Evolutionary conservation across 2,888 invertebrate genomes (phyloP).

Genomic region (Malacosoma neustria): DNA sequence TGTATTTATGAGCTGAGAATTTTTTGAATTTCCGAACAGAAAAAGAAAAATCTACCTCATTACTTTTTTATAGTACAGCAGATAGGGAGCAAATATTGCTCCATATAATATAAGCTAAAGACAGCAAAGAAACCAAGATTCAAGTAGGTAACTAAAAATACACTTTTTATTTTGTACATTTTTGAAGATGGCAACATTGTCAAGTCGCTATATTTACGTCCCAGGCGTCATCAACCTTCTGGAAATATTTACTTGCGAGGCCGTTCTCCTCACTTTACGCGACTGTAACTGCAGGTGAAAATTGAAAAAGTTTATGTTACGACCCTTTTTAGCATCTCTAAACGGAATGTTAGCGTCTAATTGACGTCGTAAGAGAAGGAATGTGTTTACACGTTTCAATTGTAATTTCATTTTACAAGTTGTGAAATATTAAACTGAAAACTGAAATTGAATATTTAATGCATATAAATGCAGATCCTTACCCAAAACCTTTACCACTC

Average conservation of each 20-base stretch:
- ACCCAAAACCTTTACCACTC: too few relatives aligned
- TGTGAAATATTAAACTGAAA: background rate
- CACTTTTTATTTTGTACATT: too few relatives aligned
- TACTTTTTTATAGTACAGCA: too few relatives aligned
- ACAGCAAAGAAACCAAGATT: too few relatives aligned
- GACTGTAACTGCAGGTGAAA: constrained; percentile 66
- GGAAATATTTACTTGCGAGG: constrained; percentile 52
- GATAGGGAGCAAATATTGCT: too few relatives aligned
- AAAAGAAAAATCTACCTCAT: too few relatives aligned
- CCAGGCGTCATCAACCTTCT: constrained; percentile 56
- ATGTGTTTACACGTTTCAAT: background rate
- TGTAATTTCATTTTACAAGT: background rate
- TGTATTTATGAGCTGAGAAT: too few relatives aligned
- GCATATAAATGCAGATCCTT: too few relatives aligned
- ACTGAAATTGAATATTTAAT: too few relatives aligned
- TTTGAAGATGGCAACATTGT: constrained; percentile 16
- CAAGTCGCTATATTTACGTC: constrained; percentile 32
- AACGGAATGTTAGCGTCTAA: constrained; percentile 48
- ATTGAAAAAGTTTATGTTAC: constrained; percentile 72
- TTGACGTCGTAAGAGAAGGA: constrained; percentile 20
- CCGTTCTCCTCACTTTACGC: constrained; percentile 52
- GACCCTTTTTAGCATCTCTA: constrained; percentile 52
- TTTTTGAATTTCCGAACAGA: too few relatives aligned
- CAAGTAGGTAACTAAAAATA: too few relatives aligned
- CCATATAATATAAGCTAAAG: too few relatives aligned